Evolutionary conservation across 37 sponge, comb jelly and placozoan genomes (phyloP), one percentile per base, ranked within the genome.

Genomic region (Axinella damicornis): DNA sequence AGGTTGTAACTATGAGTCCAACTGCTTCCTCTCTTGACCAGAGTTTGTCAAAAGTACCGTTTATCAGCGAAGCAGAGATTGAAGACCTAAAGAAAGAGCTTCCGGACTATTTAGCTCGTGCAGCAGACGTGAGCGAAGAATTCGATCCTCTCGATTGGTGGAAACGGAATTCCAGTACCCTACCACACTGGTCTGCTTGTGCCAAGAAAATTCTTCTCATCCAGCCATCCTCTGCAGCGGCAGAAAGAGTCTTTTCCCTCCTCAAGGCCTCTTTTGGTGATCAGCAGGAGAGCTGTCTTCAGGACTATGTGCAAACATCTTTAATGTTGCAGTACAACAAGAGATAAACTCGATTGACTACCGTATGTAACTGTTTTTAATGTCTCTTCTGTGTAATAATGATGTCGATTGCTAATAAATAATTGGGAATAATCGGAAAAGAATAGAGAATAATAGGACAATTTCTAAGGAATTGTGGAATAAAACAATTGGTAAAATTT

Each of bases 241-340:
- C 79, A 11, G 79, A 78, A 46, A 61, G 79, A 57, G 66, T 78
- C 0, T 78, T 77, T 40, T 64, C 79, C 24, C 5, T 78, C 0
- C 39, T 80, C 32, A 70, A 70, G 2, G 14, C 1, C 17, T 55
- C 39, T 5, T 82, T 82, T 57, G 83, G 83, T 36, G 39, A 57
- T 9, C 83, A 71, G 57, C 83, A 82, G 32, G 73, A 71, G 6
- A 33, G 2, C 4, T 38, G 62, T 14, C 62, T 82, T 5, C 9
- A 82, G 62, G 83, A 82, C 38, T 82, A 82, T 57, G 38, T 82
- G 24, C 73, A 82, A 36, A 18, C 83, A 0, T 82, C 83, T 15
- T 39, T 70, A 2, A 82, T 82, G 83, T 27, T 82, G 16, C 71
- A 71, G 30, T 82, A 58, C 40, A 82, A 82, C 34, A 78, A 73